Evolutionary conservation across 2,113 vertebrate species (phyloP).

Genomic region (Chlamydotis undulata): DNA sequence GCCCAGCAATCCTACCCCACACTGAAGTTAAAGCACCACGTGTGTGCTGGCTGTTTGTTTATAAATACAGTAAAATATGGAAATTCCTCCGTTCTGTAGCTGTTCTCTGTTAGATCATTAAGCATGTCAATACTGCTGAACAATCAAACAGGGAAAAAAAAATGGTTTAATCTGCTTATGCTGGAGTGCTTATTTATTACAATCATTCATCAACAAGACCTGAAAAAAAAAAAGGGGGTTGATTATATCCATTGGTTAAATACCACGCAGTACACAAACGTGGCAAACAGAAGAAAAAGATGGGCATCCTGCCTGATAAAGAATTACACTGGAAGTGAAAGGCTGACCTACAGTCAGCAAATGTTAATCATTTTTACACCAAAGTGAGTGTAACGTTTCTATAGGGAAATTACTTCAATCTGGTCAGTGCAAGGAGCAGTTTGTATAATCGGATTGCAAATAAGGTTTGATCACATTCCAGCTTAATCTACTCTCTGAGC

Average conservation of each 20-base stretch:
- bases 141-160: slow-evolving; percentile 58
- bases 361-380: slow-evolving; percentile 92
- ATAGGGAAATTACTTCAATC: slow-evolving; percentile 90
- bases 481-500: slow-evolving; percentile 93
- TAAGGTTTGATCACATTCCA: slow-evolving; percentile 98
- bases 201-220: slow-evolving; percentile 68
- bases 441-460: slow-evolving; percentile 98
- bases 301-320: slow-evolving; percentile 77
- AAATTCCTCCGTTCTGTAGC: slow-evolving; percentile 68
- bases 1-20: slow-evolving; percentile 3
- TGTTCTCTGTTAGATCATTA: slow-evolving; percentile 74
- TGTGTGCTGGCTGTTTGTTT: slow-evolving; percentile 24
- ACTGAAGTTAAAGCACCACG: slow-evolving; percentile 4
- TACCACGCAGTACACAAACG: slow-evolving; percentile 5
- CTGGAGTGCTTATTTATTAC: slow-evolving; percentile 66
- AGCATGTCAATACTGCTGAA: slow-evolving; percentile 72
- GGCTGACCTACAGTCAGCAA: slow-evolving; percentile 81
- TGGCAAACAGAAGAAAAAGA: slow-evolving; percentile 69
- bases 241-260: slow-evolving; percentile 71
- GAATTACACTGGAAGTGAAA: slow-evolving; percentile 78
- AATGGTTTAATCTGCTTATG: slow-evolving; percentile 70
- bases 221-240: slow-evolving; percentile 14
- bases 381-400: slow-evolving; percentile 88
- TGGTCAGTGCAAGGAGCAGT: slow-evolving; percentile 90
- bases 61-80: slow-evolving; percentile 68